These are phyloP conservation scores for Coptodon bakossiorum DNA, from an alignment of 2,113 vertebrate species.

Conservation along the genomic window DNA sequence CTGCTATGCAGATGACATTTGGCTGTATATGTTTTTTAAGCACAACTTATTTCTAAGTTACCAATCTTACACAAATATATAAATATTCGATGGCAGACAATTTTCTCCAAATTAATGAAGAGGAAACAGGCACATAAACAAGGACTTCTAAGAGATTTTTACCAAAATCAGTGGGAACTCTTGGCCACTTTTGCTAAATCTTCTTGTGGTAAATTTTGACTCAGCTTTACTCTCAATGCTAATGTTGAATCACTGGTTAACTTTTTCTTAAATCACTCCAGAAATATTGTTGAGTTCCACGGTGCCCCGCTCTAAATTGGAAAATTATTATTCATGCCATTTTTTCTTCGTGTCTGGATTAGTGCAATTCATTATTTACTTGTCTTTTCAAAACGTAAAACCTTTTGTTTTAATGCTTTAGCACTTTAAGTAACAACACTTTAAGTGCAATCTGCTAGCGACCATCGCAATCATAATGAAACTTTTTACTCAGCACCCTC, in stretches of 20 bases:
- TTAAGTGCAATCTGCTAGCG: not conserved
- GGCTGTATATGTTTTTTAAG: not conserved
- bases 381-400: not conserved
- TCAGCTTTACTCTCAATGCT: not conserved
- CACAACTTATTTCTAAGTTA: not conserved
- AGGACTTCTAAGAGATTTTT: not conserved
- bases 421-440: not conserved
- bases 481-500: accelerated
- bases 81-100: not conserved
- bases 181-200: not conserved
- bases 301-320: not conserved
- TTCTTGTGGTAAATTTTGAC: not conserved
- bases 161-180: not conserved
- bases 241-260: not conserved
- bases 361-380: not conserved
- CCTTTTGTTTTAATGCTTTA: not conserved
- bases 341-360: not conserved
- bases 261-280: not conserved
- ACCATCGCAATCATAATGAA: not conserved
- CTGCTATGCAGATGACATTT: not conserved
- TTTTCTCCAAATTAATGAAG: not conserved
- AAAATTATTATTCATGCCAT: not conserved
- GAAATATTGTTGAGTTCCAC: not conserved
- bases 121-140: not conserved
- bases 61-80: not conserved